phyloP scores from a whole-genome alignment of 2,888 invertebrate genomes.

The Camptogramma bilineatum region DNA sequence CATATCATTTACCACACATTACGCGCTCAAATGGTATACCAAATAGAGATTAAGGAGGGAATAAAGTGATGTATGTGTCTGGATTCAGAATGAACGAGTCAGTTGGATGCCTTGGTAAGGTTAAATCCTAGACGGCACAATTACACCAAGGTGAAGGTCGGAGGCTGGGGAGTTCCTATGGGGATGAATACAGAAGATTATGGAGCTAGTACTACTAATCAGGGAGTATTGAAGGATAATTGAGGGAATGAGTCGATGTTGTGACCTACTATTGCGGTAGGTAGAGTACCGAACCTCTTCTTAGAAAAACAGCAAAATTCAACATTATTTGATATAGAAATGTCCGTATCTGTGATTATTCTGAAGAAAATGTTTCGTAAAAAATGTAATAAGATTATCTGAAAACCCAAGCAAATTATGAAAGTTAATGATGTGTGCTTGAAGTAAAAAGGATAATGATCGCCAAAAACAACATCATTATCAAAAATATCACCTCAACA shows the following conservation, averaged over 20 bases:
- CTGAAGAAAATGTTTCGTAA: background rate
- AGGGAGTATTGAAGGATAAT: slow-evolving; percentile 60
- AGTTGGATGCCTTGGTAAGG: slow-evolving; percentile 51
- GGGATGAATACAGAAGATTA: slow-evolving; percentile 51
- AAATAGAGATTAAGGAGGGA: slow-evolving; percentile 2
- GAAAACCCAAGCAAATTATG: background rate
- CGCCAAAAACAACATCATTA: slow-evolving; percentile 23
- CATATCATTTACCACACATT: slow-evolving; percentile 47
- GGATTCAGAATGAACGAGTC: slow-evolving; percentile 18
- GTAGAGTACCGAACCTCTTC: background rate
- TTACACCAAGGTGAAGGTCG: slow-evolving; percentile 72
- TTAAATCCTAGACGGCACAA: slow-evolving; percentile 58
- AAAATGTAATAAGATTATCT: too few relatives aligned
- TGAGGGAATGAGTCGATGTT: slow-evolving; percentile 46
- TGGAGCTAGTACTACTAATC: slow-evolving; percentile 37
- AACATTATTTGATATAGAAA: background rate
- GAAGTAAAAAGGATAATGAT: slow-evolving; percentile 24
- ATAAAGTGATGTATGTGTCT: slow-evolving; percentile 44
- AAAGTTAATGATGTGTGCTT: slow-evolving; percentile 7
- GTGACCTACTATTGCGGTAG: slow-evolving; percentile 22
- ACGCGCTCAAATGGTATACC: slow-evolving; percentile 27
- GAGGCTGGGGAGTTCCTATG: slow-evolving; percentile 60
- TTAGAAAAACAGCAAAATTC: background rate
- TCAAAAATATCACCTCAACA: slow-evolving; percentile 36
- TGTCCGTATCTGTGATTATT: background rate